Percentiles rank a stretch among this genome's conserved stretches.
These are phyloP conservation scores for Chascanopsetta lugubris DNA, from an alignment of 2,113 vertebrate species.

Conservation along the genomic window DNA sequence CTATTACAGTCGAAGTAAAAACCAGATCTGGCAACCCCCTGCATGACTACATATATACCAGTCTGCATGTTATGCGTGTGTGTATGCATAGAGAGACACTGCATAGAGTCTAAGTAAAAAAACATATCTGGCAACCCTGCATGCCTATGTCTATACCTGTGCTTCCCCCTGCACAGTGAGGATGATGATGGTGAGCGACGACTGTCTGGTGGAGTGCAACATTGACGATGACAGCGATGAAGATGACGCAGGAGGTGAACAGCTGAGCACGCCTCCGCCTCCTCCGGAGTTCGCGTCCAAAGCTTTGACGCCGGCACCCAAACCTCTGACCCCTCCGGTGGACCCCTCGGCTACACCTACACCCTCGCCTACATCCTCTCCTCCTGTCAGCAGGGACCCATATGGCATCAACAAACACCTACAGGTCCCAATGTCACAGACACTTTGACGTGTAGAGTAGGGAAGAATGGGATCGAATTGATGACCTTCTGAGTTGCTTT, in stretches of 20 bases:
- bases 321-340: constrained; percentile 34
- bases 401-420: constrained; percentile 81
- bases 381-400: constrained; percentile 76
- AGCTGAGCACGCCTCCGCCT: constrained; percentile 66
- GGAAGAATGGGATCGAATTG: too few relatives aligned
- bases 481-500: too few relatives aligned
- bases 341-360: constrained; percentile 33
- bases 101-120: neutral
- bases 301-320: constrained; percentile 36
- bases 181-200: constrained; percentile 81
- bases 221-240: constrained; percentile 73
- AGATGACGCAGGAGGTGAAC: constrained; percentile 34
- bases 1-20: neutral
- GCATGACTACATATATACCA: neutral
- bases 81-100: too few relatives aligned
- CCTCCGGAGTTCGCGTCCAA: constrained; percentile 73
- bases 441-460: too few relatives aligned
- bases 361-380: constrained; percentile 24
- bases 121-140: neutral
- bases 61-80: neutral
- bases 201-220: constrained; percentile 82
- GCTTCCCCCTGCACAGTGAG: constrained; percentile 30
- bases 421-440: too few relatives aligned
- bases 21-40: neutral
- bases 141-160: neutral